Evolutionary conservation across 1,140 invertebrate species (phyloP).

Genomic region (Cydia pomonella): DNA sequence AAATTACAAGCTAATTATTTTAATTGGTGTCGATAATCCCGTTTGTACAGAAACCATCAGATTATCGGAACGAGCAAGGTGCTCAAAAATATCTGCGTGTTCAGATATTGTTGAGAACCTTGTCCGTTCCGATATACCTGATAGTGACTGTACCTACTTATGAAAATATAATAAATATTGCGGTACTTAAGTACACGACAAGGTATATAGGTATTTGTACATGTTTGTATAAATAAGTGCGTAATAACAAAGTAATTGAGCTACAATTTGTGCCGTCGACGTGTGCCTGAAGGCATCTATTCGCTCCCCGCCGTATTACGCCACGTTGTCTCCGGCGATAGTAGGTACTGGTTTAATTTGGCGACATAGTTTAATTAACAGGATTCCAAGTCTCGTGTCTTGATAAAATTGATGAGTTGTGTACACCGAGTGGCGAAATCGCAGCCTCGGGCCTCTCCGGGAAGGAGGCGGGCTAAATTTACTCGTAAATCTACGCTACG

Average conservation of each 20-base stretch:
- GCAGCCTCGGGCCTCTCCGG: constrained; percentile 31
- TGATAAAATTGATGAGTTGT: constrained; percentile 75
- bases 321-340: constrained; percentile 43
- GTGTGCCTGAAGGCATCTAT: constrained; percentile 18
- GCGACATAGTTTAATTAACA: constrained; percentile 77
- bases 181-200: too few species aligned
- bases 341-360: constrained; percentile 59
- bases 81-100: too few species aligned
- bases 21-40: too few species aligned
- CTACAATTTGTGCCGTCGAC: background rate
- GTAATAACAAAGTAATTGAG: constrained; percentile 24
- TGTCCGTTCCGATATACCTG: too few species aligned
- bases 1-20: too few species aligned
- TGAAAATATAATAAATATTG: too few species aligned
- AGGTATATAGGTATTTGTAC: background rate
- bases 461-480: constrained; percentile 40
- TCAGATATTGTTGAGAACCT: too few species aligned
- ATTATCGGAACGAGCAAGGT: too few species aligned
- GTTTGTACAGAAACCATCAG: too few species aligned
- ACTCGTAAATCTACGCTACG: constrained; percentile 67
- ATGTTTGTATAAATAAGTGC: constrained; percentile 19
- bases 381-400: constrained; percentile 69
- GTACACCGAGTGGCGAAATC: constrained; percentile 46
- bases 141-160: too few species aligned
- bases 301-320: constrained; percentile 43